Base-by-base conservation (phyloP, 2,888 invertebrate species). In the Diarsia brunnea region DNA sequence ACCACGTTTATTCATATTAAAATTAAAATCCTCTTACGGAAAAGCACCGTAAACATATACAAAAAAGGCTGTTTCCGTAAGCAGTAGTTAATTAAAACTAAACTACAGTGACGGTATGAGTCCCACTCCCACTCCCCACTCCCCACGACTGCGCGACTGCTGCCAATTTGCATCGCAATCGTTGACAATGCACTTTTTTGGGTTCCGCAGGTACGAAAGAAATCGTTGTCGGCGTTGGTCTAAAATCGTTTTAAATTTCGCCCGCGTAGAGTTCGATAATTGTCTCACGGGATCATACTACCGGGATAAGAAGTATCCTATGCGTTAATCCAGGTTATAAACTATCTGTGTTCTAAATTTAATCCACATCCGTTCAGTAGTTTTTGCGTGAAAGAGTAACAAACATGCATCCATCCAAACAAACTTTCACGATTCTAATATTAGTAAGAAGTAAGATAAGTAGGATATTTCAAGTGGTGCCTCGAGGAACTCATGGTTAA, bases 101-200 rank as follows among this genome's bases (percentile, higher is more conserved):
- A 84, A 81, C 81, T 78, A 67, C 81, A 81, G 43, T 68, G 60
- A 53, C 65, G 58, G 61, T 58, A 69, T 79, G 71, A 79, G 72
- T n/a, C n/a, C 38, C 61, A 19, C 38, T 27, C n/a, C 38, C 61
- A 19, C 38, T 27, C 43, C 61, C 31, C 27, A 1, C 19, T 0
- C 31, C 19, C 38, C 8, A 14, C n/a, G 43, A 14, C 63, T 63
- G 16, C 16, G 24, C 73, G 67, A 73, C 73, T 71, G 73, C 83
- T 75, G 79, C 84, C 78, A 83, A 84, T 85, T 87, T 87, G 85
- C 87, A 81, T 85, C 63, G 74, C 75, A 69, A 79, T 73, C 70
- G 82, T 82, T 84, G 82, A 84, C 84, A 84, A 75, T 84, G 82
- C 82, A 73, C 65, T 84, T 78, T 75, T 84, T 81, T 55, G 83